Evolutionary conservation across 2,113 vertebrate species (phyloP).

Genomic region (Anseranas semipalmata): DNA sequence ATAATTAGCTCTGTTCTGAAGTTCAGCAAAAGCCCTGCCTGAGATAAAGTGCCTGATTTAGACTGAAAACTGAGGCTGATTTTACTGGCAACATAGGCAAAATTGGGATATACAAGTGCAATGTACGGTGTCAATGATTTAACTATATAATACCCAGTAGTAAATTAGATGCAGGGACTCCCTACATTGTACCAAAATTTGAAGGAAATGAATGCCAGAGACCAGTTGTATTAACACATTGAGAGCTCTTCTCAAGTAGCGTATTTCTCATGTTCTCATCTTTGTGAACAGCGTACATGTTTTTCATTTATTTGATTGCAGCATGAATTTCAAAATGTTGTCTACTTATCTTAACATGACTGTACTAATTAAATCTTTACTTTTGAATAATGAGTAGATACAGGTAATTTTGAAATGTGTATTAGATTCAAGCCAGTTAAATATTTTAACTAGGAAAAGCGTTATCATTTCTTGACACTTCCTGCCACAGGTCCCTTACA

Average conservation of each 20-base stretch:
- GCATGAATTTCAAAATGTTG: not conserved
- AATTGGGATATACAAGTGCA: not conserved
- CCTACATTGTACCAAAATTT: not conserved
- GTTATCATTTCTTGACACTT: not conserved
- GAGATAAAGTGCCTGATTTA: not conserved
- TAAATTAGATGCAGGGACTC: not conserved
- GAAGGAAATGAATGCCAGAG: not conserved
- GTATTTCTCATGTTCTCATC: not conserved
- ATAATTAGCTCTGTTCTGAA: not conserved
- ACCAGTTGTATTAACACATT: not conserved
- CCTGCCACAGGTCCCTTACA: not conserved
- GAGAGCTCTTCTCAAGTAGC: not conserved
- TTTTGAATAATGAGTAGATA: not conserved
- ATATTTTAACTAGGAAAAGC: not conserved
- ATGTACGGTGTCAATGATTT: not conserved
- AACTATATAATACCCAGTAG: not conserved
- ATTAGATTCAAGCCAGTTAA: not conserved
- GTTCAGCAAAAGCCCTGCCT: not conserved
- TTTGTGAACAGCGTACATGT: not conserved
- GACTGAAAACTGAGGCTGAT: not conserved
- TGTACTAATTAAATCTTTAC: not conserved
- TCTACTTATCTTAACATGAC: not conserved
- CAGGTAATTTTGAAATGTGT: not conserved
- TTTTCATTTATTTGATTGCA: not conserved
- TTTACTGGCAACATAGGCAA: not conserved